Evolutionary conservation across 2,797 vertebrate species (phyloP).

Genomic region (Sparus aurata): DNA sequence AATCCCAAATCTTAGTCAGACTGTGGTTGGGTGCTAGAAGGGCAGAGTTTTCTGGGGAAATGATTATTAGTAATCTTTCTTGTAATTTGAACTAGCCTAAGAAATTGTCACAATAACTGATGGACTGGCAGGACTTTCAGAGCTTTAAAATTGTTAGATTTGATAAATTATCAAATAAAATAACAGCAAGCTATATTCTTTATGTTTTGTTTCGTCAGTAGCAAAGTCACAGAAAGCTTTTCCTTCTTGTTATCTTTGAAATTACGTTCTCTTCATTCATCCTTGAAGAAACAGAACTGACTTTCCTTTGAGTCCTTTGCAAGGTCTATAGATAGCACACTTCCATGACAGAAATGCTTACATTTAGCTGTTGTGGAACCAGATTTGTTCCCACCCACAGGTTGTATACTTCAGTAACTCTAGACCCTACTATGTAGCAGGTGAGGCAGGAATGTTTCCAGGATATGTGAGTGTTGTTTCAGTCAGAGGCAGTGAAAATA

Average conservation of each 20-base stretch:
- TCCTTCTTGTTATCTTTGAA: slow-evolving; percentile 6
- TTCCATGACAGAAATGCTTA: slow-evolving; percentile 6
- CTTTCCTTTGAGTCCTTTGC: slow-evolving; percentile 8
- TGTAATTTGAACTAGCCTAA: too few species aligned
- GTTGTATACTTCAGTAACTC: slow-evolving; percentile 4
- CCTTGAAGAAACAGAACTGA: slow-evolving; percentile 4
- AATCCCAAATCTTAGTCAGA: background rate
- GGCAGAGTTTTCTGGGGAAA: background rate
- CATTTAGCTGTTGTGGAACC: slow-evolving; percentile 19
- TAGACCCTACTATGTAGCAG: slow-evolving; percentile 9
- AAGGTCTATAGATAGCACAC: slow-evolving; percentile 10
- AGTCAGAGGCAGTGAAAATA: slow-evolving; percentile 59
- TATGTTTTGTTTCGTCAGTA: slow-evolving; percentile 22
- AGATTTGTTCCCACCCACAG: background rate
- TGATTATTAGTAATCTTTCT: too few species aligned
- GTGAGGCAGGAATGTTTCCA: slow-evolving; percentile 50
- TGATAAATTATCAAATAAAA: background rate
- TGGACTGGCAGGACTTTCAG: too few species aligned
- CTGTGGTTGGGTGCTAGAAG: background rate
- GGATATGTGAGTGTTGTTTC: slow-evolving; percentile 41
- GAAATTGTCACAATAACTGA: too few species aligned
- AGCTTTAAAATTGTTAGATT: too few species aligned
- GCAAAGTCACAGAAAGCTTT: slow-evolving; percentile 12
- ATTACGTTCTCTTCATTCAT: background rate
- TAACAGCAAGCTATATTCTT: background rate